Conservation (phyloP, 2,797 vertebrate genomes). For the Acrossocheilus wenchowensis region DNA sequence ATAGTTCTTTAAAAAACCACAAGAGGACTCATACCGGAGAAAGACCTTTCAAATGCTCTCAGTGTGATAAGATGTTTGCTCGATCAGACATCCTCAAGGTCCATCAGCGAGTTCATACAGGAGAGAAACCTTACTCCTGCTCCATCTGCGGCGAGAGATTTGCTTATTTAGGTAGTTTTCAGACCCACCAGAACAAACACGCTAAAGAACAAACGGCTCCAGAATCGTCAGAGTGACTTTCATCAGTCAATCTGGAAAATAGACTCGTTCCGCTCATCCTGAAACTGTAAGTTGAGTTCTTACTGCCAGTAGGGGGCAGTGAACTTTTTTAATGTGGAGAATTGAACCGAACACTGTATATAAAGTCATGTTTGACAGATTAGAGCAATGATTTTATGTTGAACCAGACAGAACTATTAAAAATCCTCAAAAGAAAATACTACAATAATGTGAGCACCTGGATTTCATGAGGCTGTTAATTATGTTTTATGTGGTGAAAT, state of each 20-base stretch:
- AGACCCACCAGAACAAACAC: constrained; percentile 25
- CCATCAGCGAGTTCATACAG: constrained; percentile 24
- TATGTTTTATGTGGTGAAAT: neutral
- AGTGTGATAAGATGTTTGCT: constrained; percentile 50
- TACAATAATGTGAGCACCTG: neutral
- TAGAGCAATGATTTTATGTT: neutral
- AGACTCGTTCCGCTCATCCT: neutral
- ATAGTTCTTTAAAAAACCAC: too few relatives aligned
- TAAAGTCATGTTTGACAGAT: neutral
- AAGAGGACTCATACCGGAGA: constrained; percentile 38
- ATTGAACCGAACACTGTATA: neutral
- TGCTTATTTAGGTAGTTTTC: neutral
- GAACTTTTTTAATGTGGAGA: neutral
- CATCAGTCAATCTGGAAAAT: neutral
- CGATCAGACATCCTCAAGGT: neutral
- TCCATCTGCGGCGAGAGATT: constrained; percentile 7
- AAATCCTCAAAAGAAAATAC: neutral
- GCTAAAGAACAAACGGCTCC: neutral
- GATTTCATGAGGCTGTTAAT: neutral
- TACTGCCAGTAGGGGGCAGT: neutral
- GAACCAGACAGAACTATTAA: neutral
- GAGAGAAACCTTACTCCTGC: constrained; percentile 20
- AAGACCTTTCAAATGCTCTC: constrained; percentile 35
- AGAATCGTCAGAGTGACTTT: neutral
- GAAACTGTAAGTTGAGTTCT: neutral